These are phyloP conservation scores for Strix aluco DNA, from an alignment of 2,113 vertebrate species.

Conservation along the genomic window DNA sequence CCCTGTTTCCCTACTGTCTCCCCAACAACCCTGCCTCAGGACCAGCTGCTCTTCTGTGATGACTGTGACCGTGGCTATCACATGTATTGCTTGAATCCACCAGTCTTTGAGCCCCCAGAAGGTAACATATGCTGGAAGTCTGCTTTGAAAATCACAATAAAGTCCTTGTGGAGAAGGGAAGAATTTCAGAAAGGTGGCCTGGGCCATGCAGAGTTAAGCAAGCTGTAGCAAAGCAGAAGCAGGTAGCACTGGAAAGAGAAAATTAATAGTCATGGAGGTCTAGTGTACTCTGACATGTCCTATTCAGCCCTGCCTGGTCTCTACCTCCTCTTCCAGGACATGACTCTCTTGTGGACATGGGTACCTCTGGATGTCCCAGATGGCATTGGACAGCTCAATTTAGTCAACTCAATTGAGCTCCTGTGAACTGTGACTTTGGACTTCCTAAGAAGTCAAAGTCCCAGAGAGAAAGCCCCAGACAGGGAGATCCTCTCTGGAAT, in stretches of 20 bases:
- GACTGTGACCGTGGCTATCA: slow-evolving; percentile 99
- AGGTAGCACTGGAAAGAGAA: neutral
- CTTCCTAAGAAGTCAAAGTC: neutral
- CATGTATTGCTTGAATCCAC: slow-evolving; percentile 98
- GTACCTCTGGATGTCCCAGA: neutral
- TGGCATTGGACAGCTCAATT: neutral
- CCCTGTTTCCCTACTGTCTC: neutral
- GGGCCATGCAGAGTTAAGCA: neutral
- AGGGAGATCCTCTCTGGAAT: neutral
- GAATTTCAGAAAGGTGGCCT: neutral
- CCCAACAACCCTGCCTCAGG: slow-evolving; percentile 71
- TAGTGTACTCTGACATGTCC: neutral
- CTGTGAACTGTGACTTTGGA: neutral
- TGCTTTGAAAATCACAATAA: neutral
- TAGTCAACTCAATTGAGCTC: neutral
- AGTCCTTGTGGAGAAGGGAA: neutral
- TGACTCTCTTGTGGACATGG: neutral
- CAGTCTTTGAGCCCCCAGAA: slow-evolving; percentile 95
- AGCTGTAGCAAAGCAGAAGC: neutral
- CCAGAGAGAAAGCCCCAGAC: neutral
- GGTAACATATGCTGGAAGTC: slow-evolving; percentile 75
- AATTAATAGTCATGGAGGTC: neutral
- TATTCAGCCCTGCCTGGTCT: neutral
- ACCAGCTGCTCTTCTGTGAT: slow-evolving; percentile 98
- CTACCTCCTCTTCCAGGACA: neutral